Percentiles rank a stretch among this genome's conserved stretches.
These are phyloP conservation scores for Ailurus styani DNA, from an alignment of 2,113 vertebrate species.

Conservation along the genomic window DNA sequence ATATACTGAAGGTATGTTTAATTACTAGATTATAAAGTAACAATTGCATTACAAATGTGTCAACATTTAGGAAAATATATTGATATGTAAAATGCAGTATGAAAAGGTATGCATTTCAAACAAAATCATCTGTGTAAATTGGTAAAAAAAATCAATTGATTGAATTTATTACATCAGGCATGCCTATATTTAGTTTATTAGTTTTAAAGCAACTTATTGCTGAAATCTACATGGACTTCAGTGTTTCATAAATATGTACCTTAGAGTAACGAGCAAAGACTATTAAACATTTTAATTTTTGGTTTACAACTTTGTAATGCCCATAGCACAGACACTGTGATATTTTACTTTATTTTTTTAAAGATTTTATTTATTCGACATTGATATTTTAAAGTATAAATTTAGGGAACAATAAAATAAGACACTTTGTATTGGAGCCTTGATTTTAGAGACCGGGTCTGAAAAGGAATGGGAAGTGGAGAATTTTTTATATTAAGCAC, in stretches of 20 bases:
- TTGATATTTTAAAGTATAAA: neutral
- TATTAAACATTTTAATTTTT: neutral
- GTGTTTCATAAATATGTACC: neutral
- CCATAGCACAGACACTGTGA: neutral
- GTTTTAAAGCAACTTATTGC: neutral
- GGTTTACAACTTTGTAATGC: neutral
- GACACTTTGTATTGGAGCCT: neutral
- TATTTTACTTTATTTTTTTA: neutral
- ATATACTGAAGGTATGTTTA: neutral
- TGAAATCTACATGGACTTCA: neutral
- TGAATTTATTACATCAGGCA: neutral
- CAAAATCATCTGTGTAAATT: neutral
- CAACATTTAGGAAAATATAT: neutral
- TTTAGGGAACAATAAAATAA: neutral
- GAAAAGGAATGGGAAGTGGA: neutral
- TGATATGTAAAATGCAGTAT: neutral
- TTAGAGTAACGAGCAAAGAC: neutral
- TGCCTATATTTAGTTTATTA: neutral
- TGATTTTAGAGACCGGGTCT: neutral
- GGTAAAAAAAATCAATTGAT: neutral
- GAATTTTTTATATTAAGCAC: neutral
- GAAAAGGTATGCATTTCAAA: neutral
- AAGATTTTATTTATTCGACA: no score
- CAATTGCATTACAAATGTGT: neutral
- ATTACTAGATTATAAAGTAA: conserved; percentile 24